Conservation (phyloP, 2,113 vertebrate species). For the Neotoma lepida region DNA sequence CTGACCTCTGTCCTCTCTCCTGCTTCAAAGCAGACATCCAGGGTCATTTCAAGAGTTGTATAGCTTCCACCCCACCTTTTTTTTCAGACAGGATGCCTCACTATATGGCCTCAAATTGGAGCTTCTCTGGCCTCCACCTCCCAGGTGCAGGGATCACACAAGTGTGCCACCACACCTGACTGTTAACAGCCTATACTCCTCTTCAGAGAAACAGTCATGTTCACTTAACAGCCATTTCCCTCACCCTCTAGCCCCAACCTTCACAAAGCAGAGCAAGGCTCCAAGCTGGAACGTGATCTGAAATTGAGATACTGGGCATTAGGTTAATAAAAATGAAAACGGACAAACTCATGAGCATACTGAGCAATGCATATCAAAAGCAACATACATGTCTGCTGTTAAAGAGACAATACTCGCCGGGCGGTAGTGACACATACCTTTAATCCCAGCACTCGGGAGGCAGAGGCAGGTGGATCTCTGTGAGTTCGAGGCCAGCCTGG, state of each 20-base stretch:
- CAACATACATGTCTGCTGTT: background rate
- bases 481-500: too few relatives aligned
- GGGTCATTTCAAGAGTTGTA: background rate
- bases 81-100: background rate
- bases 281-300: background rate
- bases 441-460: too few relatives aligned
- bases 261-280: background rate
- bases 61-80: too few relatives aligned
- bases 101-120: background rate
- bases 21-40: background rate
- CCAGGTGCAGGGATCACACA: background rate
- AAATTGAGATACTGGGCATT: background rate
- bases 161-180: too few relatives aligned
- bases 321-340: background rate
- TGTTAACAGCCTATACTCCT: background rate
- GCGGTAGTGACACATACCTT: too few relatives aligned
- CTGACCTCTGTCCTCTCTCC: background rate
- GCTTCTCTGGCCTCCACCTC: background rate
- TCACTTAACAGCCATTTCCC: background rate
- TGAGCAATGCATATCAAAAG: background rate
- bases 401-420: too few relatives aligned
- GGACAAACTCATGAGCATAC: background rate
- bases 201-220: background rate
- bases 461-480: too few relatives aligned
- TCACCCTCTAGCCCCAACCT: background rate